phyloP scores from a whole-genome alignment of 2,797 vertebrate genomes.

The Myripristis murdjan region DNA sequence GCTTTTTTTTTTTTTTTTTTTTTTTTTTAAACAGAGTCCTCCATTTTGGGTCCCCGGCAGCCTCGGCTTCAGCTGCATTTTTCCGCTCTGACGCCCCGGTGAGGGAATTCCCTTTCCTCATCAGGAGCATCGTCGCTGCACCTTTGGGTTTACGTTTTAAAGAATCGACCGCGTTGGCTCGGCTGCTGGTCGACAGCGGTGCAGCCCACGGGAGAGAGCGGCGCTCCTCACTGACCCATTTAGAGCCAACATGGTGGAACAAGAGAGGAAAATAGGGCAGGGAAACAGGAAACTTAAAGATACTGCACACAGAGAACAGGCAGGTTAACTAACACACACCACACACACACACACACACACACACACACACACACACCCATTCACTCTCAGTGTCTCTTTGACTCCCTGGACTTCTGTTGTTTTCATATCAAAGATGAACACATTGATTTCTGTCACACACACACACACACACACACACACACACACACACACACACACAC shows the following conservation, averaged over 20 bases:
- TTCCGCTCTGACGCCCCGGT: neutral
- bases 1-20: slow-evolving; percentile 1
- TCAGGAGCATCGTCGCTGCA: neutral
- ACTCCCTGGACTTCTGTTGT: neutral
- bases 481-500: slow-evolving; percentile 8
- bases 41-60: neutral
- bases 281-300: slow-evolving; percentile 50
- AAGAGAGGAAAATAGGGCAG: slow-evolving; percentile 72
- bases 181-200: slow-evolving; percentile 69
- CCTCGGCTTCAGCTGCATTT: neutral
- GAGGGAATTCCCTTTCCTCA: slow-evolving; percentile 45
- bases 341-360: slow-evolving; percentile 21
- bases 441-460: slow-evolving; percentile 24
- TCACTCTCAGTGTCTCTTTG: neutral
- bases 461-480: slow-evolving; percentile 1
- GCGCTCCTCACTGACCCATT: slow-evolving; percentile 75
- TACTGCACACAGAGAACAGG: slow-evolving; percentile 4
- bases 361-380: too few relatives aligned
- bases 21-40: neutral
- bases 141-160: slow-evolving; percentile 37
- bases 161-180: slow-evolving; percentile 37
- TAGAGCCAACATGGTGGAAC: slow-evolving; percentile 64
- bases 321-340: slow-evolving; percentile 17
- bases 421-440: slow-evolving; percentile 22
- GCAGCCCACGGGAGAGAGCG: slow-evolving; percentile 61